Percentiles rank a stretch among this genome's conserved stretches.
Evolutionary conservation across 2,888 invertebrate species (phyloP).

Genomic region (Pterobdella sp.): DNA sequence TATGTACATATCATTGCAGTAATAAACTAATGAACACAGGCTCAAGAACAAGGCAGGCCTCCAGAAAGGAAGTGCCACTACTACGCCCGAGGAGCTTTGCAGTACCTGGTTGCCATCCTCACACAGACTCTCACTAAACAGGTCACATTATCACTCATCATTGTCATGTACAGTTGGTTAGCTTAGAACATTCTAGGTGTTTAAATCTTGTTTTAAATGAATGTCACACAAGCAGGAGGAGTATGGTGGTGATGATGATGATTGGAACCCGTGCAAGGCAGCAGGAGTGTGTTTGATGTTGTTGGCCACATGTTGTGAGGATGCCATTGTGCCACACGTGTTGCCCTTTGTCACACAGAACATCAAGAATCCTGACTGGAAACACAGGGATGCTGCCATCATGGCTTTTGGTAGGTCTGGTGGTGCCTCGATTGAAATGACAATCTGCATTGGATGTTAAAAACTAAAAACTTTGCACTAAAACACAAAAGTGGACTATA

Average conservation of each 20-base stretch:
- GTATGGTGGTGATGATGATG: slow-evolving; percentile 94
- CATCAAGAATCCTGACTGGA: slow-evolving; percentile 85
- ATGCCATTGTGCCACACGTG: slow-evolving; percentile 88
- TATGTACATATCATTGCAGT: neutral
- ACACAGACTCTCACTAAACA: slow-evolving; percentile 90
- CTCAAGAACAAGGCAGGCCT: slow-evolving; percentile 83
- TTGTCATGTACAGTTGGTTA: neutral
- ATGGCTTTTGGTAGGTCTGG: slow-evolving; percentile 90
- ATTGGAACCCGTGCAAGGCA: slow-evolving; percentile 98
- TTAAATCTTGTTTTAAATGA: neutral
- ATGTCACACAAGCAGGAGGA: slow-evolving; percentile 56
- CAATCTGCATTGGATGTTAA: too few relatives aligned
- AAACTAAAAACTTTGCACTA: too few relatives aligned
- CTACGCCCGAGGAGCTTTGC: slow-evolving; percentile 95
- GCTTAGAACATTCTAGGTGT: neutral
- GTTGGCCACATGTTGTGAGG: slow-evolving; percentile 90
- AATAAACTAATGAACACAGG: slow-evolving; percentile 55
- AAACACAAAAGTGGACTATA: too few relatives aligned
- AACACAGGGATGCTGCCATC: slow-evolving; percentile 80
- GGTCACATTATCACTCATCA: slow-evolving; percentile 44
- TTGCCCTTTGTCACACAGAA: slow-evolving; percentile 91
- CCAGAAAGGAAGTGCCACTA: slow-evolving; percentile 84
- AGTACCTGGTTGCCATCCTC: slow-evolving; percentile 84
- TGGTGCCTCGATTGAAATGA: too few relatives aligned
- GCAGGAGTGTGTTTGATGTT: slow-evolving; percentile 97